Evolutionary conservation across 2,797 vertebrate genomes (phyloP), one percentile per base, ranked within the genome.

Genomic region (Monodelphis domestica): DNA sequence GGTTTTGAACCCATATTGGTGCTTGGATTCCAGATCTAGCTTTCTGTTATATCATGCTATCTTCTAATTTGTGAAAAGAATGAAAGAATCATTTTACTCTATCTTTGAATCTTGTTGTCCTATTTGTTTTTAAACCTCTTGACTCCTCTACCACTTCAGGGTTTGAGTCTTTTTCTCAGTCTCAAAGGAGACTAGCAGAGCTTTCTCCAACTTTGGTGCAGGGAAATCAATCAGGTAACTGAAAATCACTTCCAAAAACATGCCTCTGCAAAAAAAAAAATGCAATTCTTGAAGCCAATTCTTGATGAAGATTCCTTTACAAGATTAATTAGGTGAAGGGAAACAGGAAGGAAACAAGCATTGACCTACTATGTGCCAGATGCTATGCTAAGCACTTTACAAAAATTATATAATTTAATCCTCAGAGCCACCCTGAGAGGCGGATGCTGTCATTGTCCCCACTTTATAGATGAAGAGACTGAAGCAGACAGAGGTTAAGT

Each of bases 131-230:
- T 63, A 29, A 56, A 63, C 91, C 63, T 92, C 17, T 21, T 90
- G 57, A 94, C 89, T 30, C 53, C 9, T 50, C 45, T 94, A 90
- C 45, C 70, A 88, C 63, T 93, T 59, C 52, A 91, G n/a, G 15
- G n/a, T 56, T 88, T 84, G 89, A 24, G 45, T 94, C 17, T 70
- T n/a, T 59, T 88, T 93, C 56, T 59, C 70, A 30, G 11, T 88
- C 93, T 78, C 54, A 57, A 91, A 89, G 56, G 15, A 63, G 28
- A 92, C 57, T 33, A 87, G 91, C 70, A 92, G 12, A 14, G 12
- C 17, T 54, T 52, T 52, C 21, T 50, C 94, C 28, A 93, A 12
- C 87, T 91, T 92, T 89, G 87, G 26, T 53, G 38, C 55, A 57
- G 93, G 87, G 87, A 93, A 70, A 63, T 30, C 54, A n/a, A 89